Evolutionary conservation across 2,113 vertebrate genomes (phyloP).

Genomic region (Halcyon malimbica): DNA sequence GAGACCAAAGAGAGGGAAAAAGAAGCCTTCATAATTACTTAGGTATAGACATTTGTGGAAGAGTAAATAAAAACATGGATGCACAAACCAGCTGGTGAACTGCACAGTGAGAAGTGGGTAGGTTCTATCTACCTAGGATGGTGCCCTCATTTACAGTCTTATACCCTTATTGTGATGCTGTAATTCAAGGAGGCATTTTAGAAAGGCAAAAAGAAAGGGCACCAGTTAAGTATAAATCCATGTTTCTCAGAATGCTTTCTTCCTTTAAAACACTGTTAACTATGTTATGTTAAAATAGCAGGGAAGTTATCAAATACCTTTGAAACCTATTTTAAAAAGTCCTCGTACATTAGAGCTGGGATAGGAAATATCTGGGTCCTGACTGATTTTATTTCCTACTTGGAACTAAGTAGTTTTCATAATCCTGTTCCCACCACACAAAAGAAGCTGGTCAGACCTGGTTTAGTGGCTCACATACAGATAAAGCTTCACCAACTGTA

Average conservation of each 20-base stretch:
- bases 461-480: not conserved
- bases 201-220: not conserved
- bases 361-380: not conserved
- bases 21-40: not conserved
- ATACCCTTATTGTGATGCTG: rapidly evolving
- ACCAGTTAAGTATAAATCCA: not conserved
- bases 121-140: not conserved
- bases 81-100: not conserved
- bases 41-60: not conserved
- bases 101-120: not conserved
- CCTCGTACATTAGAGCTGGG: not conserved
- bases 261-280: not conserved
- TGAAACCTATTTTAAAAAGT: not conserved
- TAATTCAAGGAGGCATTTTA: not conserved
- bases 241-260: not conserved
- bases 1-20: not conserved
- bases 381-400: not conserved
- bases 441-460: not conserved
- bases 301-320: not conserved
- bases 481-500: not conserved
- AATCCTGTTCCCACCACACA: not conserved
- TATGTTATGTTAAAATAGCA: not conserved
- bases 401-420: not conserved
- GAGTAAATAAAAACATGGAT: not conserved
- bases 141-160: not conserved